Evolutionary conservation across 2,888 invertebrate species (phyloP), one percentile per base, ranked within the genome.

Genomic region (Eledone cirrhosa): DNA sequence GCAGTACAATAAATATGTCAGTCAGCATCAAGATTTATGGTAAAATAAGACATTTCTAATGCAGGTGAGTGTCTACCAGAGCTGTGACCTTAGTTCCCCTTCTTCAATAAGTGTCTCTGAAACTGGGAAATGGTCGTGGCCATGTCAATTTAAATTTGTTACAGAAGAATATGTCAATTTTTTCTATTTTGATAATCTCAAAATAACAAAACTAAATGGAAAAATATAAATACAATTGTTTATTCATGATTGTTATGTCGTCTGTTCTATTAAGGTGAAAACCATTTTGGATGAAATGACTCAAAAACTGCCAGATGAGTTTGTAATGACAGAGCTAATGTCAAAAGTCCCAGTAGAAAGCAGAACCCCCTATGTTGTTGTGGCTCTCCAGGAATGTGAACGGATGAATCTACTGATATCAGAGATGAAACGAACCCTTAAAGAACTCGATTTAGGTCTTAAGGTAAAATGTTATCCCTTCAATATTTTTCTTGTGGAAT

Each of bases 311-410:
- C 97, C 98, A 0, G 97, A 97, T 88, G 97, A 97, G 89, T 98
- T 98, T 89, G 97, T 97, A 89, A 97, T 98, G 96, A 90, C 93
- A 0, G 98, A 98, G 90, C 95, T 98, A 82, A 96, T 96, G 94
- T 96, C 95, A 3, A 97, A 97, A 90, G 90, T 90, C 8, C 88
- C 90, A 8, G 96, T 96, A 3, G 98, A 98, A 90, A 98, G 98
- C 88, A 93, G 97, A 78, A 97, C 97, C 0, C 98, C 98, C 0
- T 98, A 97, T 88, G 97, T 98, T 0, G 97, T 98, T 79, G 98
- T 98, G 19, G 91, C 91, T 77, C 89, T 92, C 86, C 98, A 92
- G 90, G 98, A 98, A 91, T 97, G 97, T 88, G 98, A 98, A 91
- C 92, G 98, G 75, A 98, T 98, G 97, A 98, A 98, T 91, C 93